Evolutionary conservation across 2,888 invertebrate genomes (phyloP).

Genomic region (Tyria jacobaeae): DNA sequence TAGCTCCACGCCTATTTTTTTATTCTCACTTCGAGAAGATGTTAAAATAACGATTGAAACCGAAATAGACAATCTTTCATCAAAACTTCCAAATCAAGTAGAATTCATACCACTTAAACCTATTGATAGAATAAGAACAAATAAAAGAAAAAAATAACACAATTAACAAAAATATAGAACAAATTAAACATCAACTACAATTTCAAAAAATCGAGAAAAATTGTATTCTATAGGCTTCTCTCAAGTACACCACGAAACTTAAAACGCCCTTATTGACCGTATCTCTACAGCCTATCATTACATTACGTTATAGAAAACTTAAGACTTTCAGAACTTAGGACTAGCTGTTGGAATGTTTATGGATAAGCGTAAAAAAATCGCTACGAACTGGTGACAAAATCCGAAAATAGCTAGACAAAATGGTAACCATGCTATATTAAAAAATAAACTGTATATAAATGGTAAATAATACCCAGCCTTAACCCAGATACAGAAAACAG

Average conservation of each 20-base stretch:
- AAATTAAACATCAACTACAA: background rate
- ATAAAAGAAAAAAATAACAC: background rate
- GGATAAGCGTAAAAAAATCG: background rate
- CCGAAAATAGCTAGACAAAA: background rate
- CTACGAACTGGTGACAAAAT: background rate
- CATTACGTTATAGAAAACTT: background rate
- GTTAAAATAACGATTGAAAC: background rate
- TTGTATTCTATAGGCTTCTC: background rate
- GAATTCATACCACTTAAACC: background rate
- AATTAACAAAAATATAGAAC: conserved; percentile 1
- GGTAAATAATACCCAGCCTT: background rate
- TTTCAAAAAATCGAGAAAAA: background rate
- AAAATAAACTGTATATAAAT: too few species aligned
- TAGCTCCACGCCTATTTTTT: too few species aligned
- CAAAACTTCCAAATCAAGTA: background rate
- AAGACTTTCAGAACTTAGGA: background rate
- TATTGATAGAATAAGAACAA: background rate
- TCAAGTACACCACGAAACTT: background rate
- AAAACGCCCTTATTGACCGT: background rate
- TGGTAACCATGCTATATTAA: background rate
- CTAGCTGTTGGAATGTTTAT: background rate
- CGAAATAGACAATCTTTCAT: background rate
- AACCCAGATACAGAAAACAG: background rate
- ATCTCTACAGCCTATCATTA: background rate
- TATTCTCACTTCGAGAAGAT: background rate